Conservation (phyloP, 2,888 invertebrate genomes). For the Leptopilina myrica region DNA sequence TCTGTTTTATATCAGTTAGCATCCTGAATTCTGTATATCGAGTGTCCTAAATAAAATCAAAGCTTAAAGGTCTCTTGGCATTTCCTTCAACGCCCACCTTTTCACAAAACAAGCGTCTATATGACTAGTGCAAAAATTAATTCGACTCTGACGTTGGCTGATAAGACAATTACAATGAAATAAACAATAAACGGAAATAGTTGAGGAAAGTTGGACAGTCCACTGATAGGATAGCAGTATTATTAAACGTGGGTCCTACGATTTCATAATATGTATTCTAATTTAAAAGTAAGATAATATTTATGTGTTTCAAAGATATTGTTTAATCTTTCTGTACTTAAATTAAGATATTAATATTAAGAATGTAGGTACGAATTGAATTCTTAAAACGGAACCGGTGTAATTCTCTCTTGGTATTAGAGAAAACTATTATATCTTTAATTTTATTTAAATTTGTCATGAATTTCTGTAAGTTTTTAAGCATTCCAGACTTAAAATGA, state of each 20-base stretch:
- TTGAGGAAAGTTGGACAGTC: conserved; percentile 11
- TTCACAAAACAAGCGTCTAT: conserved; percentile 19
- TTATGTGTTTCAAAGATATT: neutral
- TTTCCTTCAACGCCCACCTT: conserved; percentile 39
- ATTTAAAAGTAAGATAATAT: conserved; percentile 13
- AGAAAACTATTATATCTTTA: too few species aligned
- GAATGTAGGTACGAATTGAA: too few species aligned
- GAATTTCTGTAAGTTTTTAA: too few species aligned
- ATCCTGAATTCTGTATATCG: conserved; percentile 37
- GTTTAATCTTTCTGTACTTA: too few species aligned
- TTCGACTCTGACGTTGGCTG: conserved; percentile 16
- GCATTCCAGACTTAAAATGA: too few species aligned
- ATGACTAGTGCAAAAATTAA: conserved; percentile 19
- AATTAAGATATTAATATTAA: too few species aligned
- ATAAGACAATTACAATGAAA: conserved; percentile 30
- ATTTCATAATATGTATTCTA: conserved; percentile 14
- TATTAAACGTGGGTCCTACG: neutral
- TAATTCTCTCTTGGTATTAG: too few species aligned
- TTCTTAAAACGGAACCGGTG: too few species aligned
- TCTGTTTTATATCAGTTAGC: conserved; percentile 34
- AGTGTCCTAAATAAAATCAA: conserved; percentile 38
- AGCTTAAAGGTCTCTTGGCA: conserved; percentile 25
- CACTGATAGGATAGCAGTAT: neutral
- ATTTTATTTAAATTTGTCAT: too few species aligned
- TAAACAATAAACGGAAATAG: conserved; percentile 35